Conservation (phyloP, 1,140 invertebrate species). For the Aphelenchoides fujianensis region DNA sequence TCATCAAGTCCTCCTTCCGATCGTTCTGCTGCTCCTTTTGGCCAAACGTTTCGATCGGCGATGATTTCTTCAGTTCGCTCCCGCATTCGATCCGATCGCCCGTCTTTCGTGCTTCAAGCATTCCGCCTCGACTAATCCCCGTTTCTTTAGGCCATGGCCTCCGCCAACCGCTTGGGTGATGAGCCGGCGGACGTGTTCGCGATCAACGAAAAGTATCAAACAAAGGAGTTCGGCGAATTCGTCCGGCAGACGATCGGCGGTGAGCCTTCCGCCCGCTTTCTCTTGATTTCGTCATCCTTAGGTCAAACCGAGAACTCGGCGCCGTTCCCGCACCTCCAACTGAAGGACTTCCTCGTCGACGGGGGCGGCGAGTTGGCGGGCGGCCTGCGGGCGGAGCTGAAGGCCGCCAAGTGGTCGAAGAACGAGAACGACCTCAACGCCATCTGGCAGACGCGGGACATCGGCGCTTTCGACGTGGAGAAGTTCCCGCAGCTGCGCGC, state of each 20-base stretch:
- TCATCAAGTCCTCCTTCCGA: too few species aligned
- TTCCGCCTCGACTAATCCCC: too few species aligned
- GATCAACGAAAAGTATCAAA: slow-evolving; percentile 13
- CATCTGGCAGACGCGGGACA: slow-evolving; percentile 36
- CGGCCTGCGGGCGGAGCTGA: slow-evolving; percentile 19
- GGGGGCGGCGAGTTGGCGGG: slow-evolving; percentile 21
- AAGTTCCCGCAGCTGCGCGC: slow-evolving; percentile 34
- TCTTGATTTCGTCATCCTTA: slow-evolving; percentile 28
- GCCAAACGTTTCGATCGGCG: too few species aligned
- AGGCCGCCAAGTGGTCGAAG: neutral
- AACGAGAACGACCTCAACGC: slow-evolving; percentile 45
- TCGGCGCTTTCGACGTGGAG: slow-evolving; percentile 26
- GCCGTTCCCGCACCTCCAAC: slow-evolving; percentile 43
- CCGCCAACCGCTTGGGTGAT: neutral
- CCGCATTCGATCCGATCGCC: too few species aligned
- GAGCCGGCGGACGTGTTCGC: neutral
- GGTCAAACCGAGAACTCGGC: slow-evolving; percentile 35
- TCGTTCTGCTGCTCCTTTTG: too few species aligned
- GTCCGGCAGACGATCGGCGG: neutral
- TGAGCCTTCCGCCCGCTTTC: slow-evolving; percentile 1
- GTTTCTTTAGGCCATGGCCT: too few species aligned
- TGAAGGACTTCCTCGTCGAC: slow-evolving; percentile 33
- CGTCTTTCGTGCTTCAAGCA: too few species aligned
- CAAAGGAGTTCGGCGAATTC: neutral
- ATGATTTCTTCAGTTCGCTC: too few species aligned